Base-by-base conservation (phyloP, 2,888 invertebrate species). In the Chaetoderma sp. region DNA sequence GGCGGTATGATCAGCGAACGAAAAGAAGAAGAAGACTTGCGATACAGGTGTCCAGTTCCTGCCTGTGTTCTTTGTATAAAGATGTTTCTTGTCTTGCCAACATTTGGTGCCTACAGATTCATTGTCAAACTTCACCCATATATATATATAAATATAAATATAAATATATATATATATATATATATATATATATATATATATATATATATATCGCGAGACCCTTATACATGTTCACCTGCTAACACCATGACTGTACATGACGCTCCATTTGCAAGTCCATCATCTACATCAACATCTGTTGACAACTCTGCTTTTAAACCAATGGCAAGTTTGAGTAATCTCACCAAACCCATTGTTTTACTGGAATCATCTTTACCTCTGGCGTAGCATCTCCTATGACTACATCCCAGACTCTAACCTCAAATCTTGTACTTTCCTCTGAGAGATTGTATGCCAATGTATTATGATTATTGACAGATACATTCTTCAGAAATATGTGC, bases 201-300 rank as follows among this genome's bases (percentile, higher is more conserved):
- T n/a, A n/a, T 8, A n/a, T n/a, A n/a, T n/a, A n/a, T n/a, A n/a
- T n/a, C n/a, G n/a, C n/a, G n/a, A n/a, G n/a, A n/a, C n/a, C n/a
- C 30, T 23, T 52, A 13, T 55, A 18, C 32, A 32, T 55, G 30
- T 27, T 55, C 32, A 30, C 33, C n/a, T 30, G 32, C 32, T 55
- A 55, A 5, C 6, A n/a, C 6, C 33, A 33, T 13, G 33, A 55
- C 13, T 21, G 18, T 27, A 32, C 55, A 55, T 6, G 10, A 13
- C 23, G 55, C 55, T 18, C 55, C 55, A 25, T 55, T 55, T 32
- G 55, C 33, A 30, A 55, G 55, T 18, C 55, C 55, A 55, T 55
- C 55, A 13, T 55, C 55, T 13, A 27, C 28, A n/a, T 13, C 6
- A 4, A 55, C 33, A 32, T 55, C 33, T 27, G 33, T 4, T 18